Base-by-base conservation (phyloP, 2,888 invertebrate species). In the Agapetus fuscipes region DNA sequence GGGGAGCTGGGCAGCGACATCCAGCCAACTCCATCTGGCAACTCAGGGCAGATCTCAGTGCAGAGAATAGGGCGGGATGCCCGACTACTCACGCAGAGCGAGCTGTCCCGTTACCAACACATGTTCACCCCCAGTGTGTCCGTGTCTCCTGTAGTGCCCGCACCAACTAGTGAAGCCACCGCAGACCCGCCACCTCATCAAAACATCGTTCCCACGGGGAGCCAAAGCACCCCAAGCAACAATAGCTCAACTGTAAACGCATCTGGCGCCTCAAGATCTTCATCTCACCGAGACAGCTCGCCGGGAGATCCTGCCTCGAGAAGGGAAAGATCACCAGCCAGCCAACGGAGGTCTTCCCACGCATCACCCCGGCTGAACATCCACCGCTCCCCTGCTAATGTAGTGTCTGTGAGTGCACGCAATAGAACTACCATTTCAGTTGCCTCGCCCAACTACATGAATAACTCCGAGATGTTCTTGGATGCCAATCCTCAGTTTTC, bases 1-100 rank as follows among this genome's bases (percentile, higher is more conserved):
- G 52, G 55, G 7, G 43, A 55, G 39, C 33, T 47, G 9, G 41
- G 44, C 10, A 37, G 28, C 25, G 47, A 47, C 15, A 24, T n/a
- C 42, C 55, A 4, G 49, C 54, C 26, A 51, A 49, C 26, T 50
- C 52, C 27, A 50, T 51, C 7, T 53, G 35, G 49, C 51, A 11
- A 50, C 49, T 34, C 52, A 30, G 56, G 69, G 2, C 74, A 72
- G 45, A 71, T 74, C 45, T 68, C 75, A 1, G 72, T 76, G 6
- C 74, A 75, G 44, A 57, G 72, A 39, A 65, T 76, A 14, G 72
- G 72, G 3, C 59, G 72, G 12, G 76, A 76, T 50, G 74, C 74
- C 0, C 53, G 75, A 30, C 71, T 72, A 2, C 50, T 76, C 4
- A 57, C 68, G 15, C 61, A 70, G 0, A 59, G 61, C 25, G 76